Evolutionary conservation across 2,113 vertebrate species (phyloP), one percentile per base, ranked within the genome.

Genomic region (Chloropsis cyanopogon): DNA sequence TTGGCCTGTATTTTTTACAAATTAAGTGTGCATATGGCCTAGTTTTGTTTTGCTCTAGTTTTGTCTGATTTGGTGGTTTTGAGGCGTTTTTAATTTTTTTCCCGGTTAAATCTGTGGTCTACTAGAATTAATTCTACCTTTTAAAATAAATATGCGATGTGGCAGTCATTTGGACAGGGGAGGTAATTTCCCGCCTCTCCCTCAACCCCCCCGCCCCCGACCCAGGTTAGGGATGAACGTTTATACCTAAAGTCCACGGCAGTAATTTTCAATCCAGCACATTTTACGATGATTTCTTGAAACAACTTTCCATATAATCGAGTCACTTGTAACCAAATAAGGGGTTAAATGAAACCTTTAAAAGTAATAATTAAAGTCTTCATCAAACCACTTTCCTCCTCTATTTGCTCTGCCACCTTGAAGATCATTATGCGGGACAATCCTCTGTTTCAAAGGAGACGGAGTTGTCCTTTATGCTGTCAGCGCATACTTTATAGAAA

Each of bases 401-500:
- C 73, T 82, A 2, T 57, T 83, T 31, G 79, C 88, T 84, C 71
- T 94, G 86, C 41, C 78, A 29, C 64, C 90, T 44, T 42, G 72
- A 76, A 93, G 86, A 91, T 92, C 47, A 63, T 70, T 92, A 79
- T 66, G 44, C 16, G 3, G 47, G 82, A 57, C 77, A 47, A 50
- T 16, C 50, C 79, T 76, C 64, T 33, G 47, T 79, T 97, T 92
- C 71, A 94, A 94, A 92, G 59, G 92, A 86, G 78, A 91, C 68
- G 18, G 80, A 57, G 53, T 70, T 96, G 92, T 97, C 95, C 89
- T 96, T 97, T 91, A 96, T 96, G 75, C 80, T 97, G 97, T 97
- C 97, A 95, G 86, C 59, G 77, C 96, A 95, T 96, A 97, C 96
- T 97, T 97, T 96, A 97, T 97, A 95, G 97, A 97, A 97, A 97